A percentile compares a stretch with the other conserved stretches of the same genome.
phyloP scores from a whole-genome alignment of 2,113 vertebrate species.

The Ardeotis arabs region DNA sequence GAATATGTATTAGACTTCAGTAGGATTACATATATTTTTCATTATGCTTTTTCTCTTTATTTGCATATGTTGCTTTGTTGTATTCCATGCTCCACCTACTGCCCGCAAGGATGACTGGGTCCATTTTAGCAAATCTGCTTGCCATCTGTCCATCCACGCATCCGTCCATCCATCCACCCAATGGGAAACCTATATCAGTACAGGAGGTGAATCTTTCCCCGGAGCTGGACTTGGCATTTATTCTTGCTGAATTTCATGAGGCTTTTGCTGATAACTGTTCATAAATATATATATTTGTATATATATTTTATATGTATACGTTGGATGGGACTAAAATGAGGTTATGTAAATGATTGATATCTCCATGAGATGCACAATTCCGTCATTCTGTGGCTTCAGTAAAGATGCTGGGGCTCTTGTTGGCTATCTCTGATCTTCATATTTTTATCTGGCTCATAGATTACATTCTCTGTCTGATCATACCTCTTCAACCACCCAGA shows the following conservation, averaged over 20 bases:
- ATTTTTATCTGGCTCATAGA: not conserved
- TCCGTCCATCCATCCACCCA: not conserved
- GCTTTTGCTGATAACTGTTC: not conserved
- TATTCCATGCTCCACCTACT: not conserved
- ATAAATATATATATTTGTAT: not conserved
- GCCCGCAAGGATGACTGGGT: not conserved
- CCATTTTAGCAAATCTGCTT: not conserved
- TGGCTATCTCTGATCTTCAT: not conserved
- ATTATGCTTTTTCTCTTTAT: not conserved
- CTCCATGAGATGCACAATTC: not conserved
- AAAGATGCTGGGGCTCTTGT: not conserved
- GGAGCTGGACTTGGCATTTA: not conserved
- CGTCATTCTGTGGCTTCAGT: not conserved
- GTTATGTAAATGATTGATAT: rapidly evolving
- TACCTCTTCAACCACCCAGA: not conserved
- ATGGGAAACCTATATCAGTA: not conserved
- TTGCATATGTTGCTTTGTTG: not conserved
- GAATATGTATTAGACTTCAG: not conserved
- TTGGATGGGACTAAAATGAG: not conserved
- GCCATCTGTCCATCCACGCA: not conserved
- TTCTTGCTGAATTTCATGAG: not conserved
- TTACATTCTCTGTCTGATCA: not conserved
- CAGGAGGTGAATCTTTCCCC: not conserved
- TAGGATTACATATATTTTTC: not conserved
- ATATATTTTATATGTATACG: not conserved